Evolutionary conservation across 2,113 vertebrate species (phyloP).

Genomic region (Melanotaenia duboulayi): DNA sequence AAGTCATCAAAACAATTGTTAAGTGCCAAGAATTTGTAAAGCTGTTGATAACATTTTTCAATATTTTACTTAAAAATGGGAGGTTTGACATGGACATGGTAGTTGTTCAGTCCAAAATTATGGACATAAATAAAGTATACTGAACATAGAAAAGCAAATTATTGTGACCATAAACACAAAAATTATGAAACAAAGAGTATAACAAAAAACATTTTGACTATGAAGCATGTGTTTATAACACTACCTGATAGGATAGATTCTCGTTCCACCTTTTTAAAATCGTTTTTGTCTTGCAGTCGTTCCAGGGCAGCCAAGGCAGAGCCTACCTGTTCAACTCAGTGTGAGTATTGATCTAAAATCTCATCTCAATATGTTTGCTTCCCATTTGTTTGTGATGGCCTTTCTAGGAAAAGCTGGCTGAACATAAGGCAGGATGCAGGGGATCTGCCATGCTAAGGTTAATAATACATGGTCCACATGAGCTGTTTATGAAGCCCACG

Average conservation of each 20-base stretch:
- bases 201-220: no score
- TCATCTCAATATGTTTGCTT: constrained; percentile 3
- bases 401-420: constrained; percentile 4
- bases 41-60: no score
- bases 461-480: background rate
- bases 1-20: no score
- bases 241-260: background rate
- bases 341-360: constrained; percentile 82
- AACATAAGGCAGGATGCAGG: constrained; percentile 2
- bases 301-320: constrained; percentile 94
- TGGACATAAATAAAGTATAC: no score
- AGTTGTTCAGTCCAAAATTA: no score
- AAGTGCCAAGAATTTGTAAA: no score
- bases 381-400: constrained; percentile 4
- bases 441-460: constrained; percentile 1
- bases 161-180: no score
- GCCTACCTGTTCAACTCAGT: constrained; percentile 97
- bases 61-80: no score
- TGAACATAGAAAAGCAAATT: no score
- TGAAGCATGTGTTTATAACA: background rate
- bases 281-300: constrained; percentile 83
- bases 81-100: no score
- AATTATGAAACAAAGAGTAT: no score
- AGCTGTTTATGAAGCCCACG: constrained; percentile 21
- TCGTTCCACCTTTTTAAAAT: constrained; percentile 25